phyloP scores from a whole-genome alignment of 2,888 invertebrate genomes.

The Tachina lurida region DNA sequence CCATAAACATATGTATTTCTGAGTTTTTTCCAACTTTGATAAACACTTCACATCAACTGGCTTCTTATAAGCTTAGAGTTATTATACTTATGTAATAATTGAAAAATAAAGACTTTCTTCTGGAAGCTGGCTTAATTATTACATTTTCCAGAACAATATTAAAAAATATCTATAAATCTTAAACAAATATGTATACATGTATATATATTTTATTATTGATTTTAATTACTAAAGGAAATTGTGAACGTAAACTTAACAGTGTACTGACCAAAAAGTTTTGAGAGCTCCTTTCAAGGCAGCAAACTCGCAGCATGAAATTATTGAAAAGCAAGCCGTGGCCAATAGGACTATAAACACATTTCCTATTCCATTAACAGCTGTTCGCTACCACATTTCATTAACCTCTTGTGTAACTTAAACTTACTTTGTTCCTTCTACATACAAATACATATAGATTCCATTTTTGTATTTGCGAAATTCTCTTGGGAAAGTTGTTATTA shows the following conservation, averaged over 20 bases:
- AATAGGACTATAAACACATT: not conserved
- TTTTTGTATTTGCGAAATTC: conserved; percentile 40
- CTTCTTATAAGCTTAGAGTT: too few relatives aligned
- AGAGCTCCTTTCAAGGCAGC: not conserved
- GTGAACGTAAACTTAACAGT: not conserved
- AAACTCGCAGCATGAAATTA: conserved; percentile 22
- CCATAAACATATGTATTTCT: too few relatives aligned
- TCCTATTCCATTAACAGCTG: not conserved
- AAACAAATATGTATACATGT: too few relatives aligned
- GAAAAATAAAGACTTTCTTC: too few relatives aligned
- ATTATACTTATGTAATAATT: too few relatives aligned
- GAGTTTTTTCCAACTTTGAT: too few relatives aligned
- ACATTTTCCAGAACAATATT: too few relatives aligned
- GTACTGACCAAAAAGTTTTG: not conserved
- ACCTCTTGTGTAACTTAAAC: conserved; percentile 20
- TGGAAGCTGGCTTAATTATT: too few relatives aligned
- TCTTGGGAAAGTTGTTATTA: conserved; percentile 67
- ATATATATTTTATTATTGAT: too few relatives aligned
- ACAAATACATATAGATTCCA: conserved; percentile 32
- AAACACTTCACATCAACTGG: too few relatives aligned
- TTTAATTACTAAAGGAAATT: not conserved
- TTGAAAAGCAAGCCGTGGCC: not conserved
- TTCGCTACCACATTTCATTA: conserved; percentile 17
- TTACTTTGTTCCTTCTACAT: conserved; percentile 1
- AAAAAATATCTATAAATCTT: too few relatives aligned